A percentile compares a stretch with the other conserved stretches of the same genome.
Conservation (phyloP, 53 echinoderm and acorn worm genomes). For the Luidia sarsii region DNA sequence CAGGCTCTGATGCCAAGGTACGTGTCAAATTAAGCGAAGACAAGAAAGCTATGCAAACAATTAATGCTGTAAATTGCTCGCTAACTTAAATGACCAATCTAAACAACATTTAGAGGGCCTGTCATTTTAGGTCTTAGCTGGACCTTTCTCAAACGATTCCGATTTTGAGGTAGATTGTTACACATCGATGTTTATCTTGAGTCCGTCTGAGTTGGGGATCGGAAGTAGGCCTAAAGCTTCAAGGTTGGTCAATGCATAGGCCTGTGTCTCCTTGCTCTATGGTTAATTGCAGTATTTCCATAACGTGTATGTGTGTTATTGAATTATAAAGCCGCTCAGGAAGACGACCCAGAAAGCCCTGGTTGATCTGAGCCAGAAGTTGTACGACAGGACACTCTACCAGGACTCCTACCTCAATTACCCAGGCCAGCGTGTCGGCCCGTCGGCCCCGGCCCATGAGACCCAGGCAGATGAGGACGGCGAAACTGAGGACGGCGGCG, state of each 20-base stretch:
- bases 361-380: conserved; percentile 62
- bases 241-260: no score
- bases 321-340: conserved; percentile 32
- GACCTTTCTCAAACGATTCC: no score
- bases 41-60: not conserved
- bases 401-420: conserved; percentile 68
- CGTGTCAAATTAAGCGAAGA: not conserved
- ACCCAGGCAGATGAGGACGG: not conserved
- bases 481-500: not conserved
- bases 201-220: no score
- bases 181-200: no score
- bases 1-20: conserved; percentile 22
- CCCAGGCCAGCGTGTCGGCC: conserved; percentile 5
- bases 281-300: no score
- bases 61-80: no score
- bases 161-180: not conserved
- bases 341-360: conserved; percentile 60
- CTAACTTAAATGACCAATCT: no score
- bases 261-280: no score
- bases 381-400: conserved; percentile 81
- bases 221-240: no score
- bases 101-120: no score
- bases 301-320: no score
- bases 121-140: no score
- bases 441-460: not conserved